Conservation (phyloP, 2,113 vertebrate genomes). For the Colius striatus region DNA sequence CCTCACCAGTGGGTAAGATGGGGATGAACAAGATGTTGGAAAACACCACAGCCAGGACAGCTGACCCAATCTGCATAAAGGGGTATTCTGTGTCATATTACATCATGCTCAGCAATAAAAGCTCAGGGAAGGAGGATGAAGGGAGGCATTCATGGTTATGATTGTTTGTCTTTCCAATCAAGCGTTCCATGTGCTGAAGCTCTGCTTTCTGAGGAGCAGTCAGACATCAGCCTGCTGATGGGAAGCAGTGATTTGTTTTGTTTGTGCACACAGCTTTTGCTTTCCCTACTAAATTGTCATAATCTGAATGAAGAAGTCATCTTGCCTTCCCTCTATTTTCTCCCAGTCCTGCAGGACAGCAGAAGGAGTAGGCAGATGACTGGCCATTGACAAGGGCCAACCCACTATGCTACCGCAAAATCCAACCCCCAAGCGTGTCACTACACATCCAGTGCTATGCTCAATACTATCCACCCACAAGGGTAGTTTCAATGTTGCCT, state of each 20-base stretch:
- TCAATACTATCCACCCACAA: not conserved
- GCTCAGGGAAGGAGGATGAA: not conserved
- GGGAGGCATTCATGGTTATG: not conserved
- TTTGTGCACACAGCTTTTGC: not conserved
- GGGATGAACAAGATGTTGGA: not conserved
- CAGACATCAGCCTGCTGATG: not conserved
- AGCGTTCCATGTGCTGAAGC: not conserved
- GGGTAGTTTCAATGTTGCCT: rapidly evolving
- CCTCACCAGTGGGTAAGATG: not conserved
- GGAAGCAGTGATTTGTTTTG: not conserved
- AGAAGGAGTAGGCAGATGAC: not conserved
- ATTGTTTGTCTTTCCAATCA: not conserved
- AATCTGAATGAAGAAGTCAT: not conserved
- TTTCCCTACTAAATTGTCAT: not conserved
- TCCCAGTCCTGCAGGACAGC: not conserved
- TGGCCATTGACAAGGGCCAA: not conserved
- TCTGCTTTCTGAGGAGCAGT: not conserved
- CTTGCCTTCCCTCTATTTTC: not conserved
- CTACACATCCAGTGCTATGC: not conserved
- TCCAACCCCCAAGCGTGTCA: rapidly evolving
- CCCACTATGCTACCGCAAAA: not conserved
- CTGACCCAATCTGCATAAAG: not conserved
- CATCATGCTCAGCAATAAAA: not conserved
- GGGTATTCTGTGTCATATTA: not conserved
- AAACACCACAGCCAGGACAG: not conserved